A percentile compares a stretch with the other conserved stretches of the same genome.
Evolutionary conservation across 2,113 vertebrate genomes (phyloP).

Genomic region (Ceyx cyanopectus): DNA sequence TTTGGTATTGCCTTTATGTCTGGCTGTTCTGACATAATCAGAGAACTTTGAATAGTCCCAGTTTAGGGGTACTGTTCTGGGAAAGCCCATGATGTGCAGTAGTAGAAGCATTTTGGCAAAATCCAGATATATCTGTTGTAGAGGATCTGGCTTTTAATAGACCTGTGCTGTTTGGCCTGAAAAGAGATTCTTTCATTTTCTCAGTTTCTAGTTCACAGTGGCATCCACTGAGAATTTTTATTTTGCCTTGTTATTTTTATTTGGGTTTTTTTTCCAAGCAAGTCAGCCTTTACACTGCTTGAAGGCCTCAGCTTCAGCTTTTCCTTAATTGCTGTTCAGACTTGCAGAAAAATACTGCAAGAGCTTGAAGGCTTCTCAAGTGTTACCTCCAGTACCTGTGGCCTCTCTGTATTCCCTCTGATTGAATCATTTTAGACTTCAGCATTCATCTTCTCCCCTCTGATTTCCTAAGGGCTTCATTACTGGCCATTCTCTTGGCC

Average conservation of each 20-base stretch:
- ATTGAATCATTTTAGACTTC: background rate
- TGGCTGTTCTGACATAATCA: background rate
- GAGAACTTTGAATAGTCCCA: background rate
- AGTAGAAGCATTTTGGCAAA: background rate
- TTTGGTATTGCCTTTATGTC: background rate
- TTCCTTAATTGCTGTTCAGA: background rate
- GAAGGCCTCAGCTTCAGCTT: background rate
- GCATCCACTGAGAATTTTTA: background rate
- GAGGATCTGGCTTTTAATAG: background rate
- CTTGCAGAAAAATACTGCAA: background rate
- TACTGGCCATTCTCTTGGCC: background rate
- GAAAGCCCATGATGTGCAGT: background rate
- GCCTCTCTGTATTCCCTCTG: background rate
- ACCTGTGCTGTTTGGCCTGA: background rate
- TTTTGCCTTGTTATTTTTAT: background rate
- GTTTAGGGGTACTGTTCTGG: background rate
- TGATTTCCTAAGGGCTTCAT: background rate
- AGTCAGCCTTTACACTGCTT: background rate
- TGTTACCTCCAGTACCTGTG: background rate
- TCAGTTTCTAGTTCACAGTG: background rate
- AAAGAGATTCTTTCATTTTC: background rate
- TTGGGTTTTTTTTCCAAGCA: rapidly evolving
- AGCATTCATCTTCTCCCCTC: background rate
- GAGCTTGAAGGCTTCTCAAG: background rate
- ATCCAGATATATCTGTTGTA: background rate